Evolutionary conservation across 2,888 invertebrate species (phyloP).

Genomic region (Ceriagrion tenellum): DNA sequence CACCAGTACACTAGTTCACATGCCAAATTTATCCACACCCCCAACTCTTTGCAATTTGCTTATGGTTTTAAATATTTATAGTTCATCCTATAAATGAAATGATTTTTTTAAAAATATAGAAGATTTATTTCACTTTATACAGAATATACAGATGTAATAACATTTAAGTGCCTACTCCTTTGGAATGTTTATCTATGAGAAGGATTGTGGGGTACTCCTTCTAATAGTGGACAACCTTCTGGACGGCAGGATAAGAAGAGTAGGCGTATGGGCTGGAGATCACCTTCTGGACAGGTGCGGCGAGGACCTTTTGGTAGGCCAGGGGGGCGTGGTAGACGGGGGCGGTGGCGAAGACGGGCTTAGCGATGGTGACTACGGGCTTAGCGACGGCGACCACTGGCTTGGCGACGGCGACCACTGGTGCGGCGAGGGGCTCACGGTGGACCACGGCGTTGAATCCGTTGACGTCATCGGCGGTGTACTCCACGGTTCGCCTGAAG

Average conservation of each 20-base stretch:
- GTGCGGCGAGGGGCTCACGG: constrained; percentile 33
- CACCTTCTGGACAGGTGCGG: constrained; percentile 63
- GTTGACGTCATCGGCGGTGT: constrained; percentile 69
- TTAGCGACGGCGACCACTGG: background rate
- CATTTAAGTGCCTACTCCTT: background rate
- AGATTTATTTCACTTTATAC: background rate
- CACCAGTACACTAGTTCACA: too few relatives aligned
- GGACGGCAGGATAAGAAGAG: constrained; percentile 69
- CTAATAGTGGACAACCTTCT: background rate
- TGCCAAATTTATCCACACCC: too few relatives aligned
- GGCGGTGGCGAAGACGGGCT: too few relatives aligned
- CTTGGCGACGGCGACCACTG: too few relatives aligned
- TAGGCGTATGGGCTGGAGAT: background rate
- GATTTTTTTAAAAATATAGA: background rate
- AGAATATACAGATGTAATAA: background rate
- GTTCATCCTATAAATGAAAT: too few relatives aligned
- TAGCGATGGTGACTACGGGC: constrained; percentile 69
- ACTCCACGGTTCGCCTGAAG: constrained; percentile 69
- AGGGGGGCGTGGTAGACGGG: background rate
- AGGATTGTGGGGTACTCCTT: too few relatives aligned
- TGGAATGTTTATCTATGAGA: background rate
- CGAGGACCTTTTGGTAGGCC: constrained; percentile 69
- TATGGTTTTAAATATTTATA: too few relatives aligned
- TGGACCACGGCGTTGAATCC: constrained; percentile 68
- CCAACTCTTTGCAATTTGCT: too few relatives aligned